Conservation (phyloP, 2,113 vertebrate genomes). For the Phrynosoma platyrhinos region DNA sequence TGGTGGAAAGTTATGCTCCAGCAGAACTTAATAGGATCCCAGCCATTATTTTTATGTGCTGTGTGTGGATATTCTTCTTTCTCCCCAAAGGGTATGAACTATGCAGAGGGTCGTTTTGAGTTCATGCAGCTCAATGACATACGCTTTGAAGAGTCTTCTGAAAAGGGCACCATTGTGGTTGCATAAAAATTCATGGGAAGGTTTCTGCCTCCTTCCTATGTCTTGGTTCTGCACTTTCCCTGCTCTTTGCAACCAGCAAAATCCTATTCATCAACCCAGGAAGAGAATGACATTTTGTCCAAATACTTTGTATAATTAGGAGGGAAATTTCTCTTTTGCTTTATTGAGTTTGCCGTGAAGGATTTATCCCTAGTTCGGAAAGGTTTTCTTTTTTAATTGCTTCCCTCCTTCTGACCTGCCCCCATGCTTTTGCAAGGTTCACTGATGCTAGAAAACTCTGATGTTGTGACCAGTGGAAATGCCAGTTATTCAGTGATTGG, state of each 20-base stretch:
- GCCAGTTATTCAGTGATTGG: neutral
- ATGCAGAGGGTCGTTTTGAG: neutral
- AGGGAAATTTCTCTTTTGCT: conserved; percentile 54
- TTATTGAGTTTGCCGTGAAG: conserved; percentile 40
- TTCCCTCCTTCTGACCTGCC: neutral
- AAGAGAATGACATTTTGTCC: conserved; percentile 53
- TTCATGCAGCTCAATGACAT: neutral
- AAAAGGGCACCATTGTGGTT: neutral
- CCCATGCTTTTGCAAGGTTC: conserved; percentile 24
- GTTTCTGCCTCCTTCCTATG: conserved; percentile 25
- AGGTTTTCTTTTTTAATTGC: conserved; percentile 10
- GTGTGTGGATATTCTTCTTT: neutral
- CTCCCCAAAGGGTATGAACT: conserved; percentile 2
- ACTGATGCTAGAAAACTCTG: conserved; percentile 16
- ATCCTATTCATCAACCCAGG: conserved; percentile 54
- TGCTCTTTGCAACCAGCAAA: conserved; percentile 31
- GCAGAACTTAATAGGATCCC: neutral
- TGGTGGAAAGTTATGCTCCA: neutral
- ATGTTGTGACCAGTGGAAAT: neutral
- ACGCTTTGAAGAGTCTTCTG: conserved; percentile 29
- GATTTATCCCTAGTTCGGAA: conserved; percentile 42
- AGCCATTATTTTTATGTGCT: no score
- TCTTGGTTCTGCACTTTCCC: conserved; percentile 11
- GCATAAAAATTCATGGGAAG: conserved; percentile 27
- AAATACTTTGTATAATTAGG: conserved; percentile 49